Evolutionary conservation across 2,113 vertebrate species (phyloP).

Genomic region (Vidua chalybeata): DNA sequence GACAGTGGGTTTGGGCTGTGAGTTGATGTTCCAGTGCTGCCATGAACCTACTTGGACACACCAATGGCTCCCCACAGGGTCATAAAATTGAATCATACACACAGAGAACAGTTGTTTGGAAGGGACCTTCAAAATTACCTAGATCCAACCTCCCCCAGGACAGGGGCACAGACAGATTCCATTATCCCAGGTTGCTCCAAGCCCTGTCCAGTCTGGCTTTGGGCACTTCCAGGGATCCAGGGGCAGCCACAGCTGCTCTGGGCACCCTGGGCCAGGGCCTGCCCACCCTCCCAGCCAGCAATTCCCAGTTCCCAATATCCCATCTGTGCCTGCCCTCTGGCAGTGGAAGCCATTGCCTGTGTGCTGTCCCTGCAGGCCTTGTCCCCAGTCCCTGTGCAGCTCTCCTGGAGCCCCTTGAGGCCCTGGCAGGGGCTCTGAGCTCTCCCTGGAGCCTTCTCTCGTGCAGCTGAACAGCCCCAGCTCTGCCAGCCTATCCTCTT

Average conservation of each 20-base stretch:
- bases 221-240: neutral
- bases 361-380: neutral
- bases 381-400: neutral
- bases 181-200: fast-evolving
- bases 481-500: neutral
- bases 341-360: neutral
- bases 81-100: too few species aligned
- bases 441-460: neutral
- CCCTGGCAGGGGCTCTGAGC: fast-evolving
- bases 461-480: fast-evolving
- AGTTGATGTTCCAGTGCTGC: neutral
- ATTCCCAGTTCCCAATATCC: neutral
- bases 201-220: fast-evolving
- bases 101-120: neutral
- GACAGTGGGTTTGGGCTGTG: fast-evolving
- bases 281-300: fast-evolving
- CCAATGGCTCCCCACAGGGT: neutral
- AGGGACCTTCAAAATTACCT: neutral
- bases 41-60: fast-evolving
- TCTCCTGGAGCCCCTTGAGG: neutral
- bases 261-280: neutral
- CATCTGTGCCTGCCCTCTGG: neutral
- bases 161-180: neutral
- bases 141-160: neutral
- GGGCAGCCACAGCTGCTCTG: neutral